Evolutionary conservation across 2,888 invertebrate species (phyloP).

Genomic region (Rhabditoides inermis): DNA sequence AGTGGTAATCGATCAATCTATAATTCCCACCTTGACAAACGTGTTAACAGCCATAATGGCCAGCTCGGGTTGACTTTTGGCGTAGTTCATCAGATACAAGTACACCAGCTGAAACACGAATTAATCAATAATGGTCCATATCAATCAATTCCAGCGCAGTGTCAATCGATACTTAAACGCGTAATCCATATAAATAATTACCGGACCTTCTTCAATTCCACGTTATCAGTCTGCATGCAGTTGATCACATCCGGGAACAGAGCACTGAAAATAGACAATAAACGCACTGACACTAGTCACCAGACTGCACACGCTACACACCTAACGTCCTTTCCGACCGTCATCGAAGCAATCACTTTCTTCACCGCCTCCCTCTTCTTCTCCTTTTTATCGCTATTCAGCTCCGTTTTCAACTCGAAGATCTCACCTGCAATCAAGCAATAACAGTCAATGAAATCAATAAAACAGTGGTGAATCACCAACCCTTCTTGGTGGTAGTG

Average conservation of each 20-base stretch:
- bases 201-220: conserved; percentile 98
- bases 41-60: conserved; percentile 99
- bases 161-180: too few relatives aligned
- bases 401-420: conserved; percentile 93
- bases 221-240: conserved; percentile 99
- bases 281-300: conserved; percentile 3
- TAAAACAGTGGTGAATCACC: background rate
- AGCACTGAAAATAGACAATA: conserved; percentile 61
- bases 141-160: too few relatives aligned
- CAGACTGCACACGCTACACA: conserved; percentile 18
- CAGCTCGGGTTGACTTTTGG: conserved; percentile 98
- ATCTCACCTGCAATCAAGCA: conserved; percentile 71
- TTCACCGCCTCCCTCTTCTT: conserved; percentile 99
- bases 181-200: too few relatives aligned
- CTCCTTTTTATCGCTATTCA: conserved; percentile 98
- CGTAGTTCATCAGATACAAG: conserved; percentile 97
- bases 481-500: conserved; percentile 92
- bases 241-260: conserved; percentile 98
- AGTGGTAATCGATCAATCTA: background rate
- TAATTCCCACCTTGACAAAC: conserved; percentile 78
- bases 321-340: conserved; percentile 94
- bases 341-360: conserved; percentile 99
- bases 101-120: too few relatives aligned
- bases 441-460: too few relatives aligned
- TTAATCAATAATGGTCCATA: too few relatives aligned